Percentiles rank a stretch among this genome's conserved stretches.
Conservation (phyloP, 2,797 vertebrate species). For the Taenioides sp. region DNA sequence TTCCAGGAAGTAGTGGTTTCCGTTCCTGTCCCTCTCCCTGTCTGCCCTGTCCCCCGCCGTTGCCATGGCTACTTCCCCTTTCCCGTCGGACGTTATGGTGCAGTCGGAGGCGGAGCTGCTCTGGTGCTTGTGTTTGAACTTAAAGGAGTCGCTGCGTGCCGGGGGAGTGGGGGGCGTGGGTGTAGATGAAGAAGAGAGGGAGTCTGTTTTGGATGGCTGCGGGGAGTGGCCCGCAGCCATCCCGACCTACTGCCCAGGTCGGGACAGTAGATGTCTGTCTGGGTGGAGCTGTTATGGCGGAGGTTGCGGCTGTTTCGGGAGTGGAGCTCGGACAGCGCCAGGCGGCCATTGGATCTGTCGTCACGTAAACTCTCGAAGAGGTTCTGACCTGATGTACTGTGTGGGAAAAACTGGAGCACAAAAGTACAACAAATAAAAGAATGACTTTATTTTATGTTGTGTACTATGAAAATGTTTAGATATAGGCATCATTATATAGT, state of each 20-base stretch:
- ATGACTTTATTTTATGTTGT: too few relatives aligned
- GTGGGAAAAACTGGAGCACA: conserved; percentile 86
- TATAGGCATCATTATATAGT: too few relatives aligned
- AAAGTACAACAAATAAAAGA: neutral
- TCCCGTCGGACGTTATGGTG: conserved; percentile 86
- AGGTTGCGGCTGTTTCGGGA: conserved; percentile 88
- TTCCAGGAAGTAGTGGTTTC: conserved; percentile 85
- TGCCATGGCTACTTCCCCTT: conserved; percentile 68
- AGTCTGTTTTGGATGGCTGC: conserved; percentile 85
- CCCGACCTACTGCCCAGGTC: too few relatives aligned
- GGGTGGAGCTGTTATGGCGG: conserved; percentile 95
- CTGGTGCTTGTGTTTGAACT: conserved; percentile 95
- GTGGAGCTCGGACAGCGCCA: conserved; percentile 85
- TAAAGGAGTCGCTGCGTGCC: conserved; percentile 93
- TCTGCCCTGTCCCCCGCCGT: conserved; percentile 77
- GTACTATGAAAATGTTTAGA: too few relatives aligned
- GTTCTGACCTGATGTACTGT: conserved; percentile 93
- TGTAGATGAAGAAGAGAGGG: conserved; percentile 87
- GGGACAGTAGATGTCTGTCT: conserved; percentile 88
- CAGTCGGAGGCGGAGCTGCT: conserved; percentile 94
- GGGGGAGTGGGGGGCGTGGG: conserved; percentile 92
- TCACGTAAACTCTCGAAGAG: conserved; percentile 94
- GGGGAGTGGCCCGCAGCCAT: too few relatives aligned
- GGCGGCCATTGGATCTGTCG: conserved; percentile 87
- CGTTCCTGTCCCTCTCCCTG: conserved; percentile 77